Evolutionary conservation across 2,113 vertebrate species (phyloP).

Genomic region (Chaetura pelagica): DNA sequence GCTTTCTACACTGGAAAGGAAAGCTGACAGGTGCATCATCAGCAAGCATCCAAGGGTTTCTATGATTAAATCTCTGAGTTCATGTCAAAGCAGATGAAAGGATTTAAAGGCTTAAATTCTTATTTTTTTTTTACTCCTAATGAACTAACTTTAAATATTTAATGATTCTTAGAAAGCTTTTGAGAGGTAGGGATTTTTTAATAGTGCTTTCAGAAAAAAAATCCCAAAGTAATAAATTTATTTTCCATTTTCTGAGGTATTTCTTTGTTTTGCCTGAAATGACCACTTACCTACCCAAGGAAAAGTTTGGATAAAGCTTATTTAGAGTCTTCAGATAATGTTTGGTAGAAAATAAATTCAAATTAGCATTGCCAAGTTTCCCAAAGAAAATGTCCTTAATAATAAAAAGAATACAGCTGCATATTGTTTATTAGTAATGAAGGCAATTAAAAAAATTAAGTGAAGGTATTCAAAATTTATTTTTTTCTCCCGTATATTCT

Average conservation of each 20-base stretch:
- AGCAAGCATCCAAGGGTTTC: conserved; percentile 42
- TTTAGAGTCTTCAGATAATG: neutral
- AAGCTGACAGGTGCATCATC: conserved; percentile 32
- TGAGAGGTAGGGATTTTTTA: neutral
- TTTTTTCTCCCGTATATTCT: neutral
- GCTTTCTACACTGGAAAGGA: conserved; percentile 3
- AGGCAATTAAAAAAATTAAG: neutral
- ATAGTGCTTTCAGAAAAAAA: neutral
- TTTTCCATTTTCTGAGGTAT: neutral
- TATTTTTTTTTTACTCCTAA: neutral
- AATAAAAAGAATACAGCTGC: neutral
- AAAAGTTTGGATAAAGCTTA: neutral
- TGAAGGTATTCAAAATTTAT: neutral
- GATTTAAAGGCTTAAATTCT: conserved; percentile 59
- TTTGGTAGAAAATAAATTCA: neutral
- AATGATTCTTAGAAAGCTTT: conserved; percentile 56
- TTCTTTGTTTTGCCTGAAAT: neutral
- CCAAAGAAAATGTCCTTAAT: neutral
- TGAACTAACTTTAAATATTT: conserved; percentile 71
- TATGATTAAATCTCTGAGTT: conserved; percentile 53
- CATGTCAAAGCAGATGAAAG: conserved; percentile 53
- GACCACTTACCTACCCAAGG: neutral
- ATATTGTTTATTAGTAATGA: neutral
- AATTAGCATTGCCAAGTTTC: neutral
- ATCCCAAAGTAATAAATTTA: neutral